phyloP scores from a whole-genome alignment of 2,797 vertebrate genomes.

The Hozukius guyotensis region DNA sequence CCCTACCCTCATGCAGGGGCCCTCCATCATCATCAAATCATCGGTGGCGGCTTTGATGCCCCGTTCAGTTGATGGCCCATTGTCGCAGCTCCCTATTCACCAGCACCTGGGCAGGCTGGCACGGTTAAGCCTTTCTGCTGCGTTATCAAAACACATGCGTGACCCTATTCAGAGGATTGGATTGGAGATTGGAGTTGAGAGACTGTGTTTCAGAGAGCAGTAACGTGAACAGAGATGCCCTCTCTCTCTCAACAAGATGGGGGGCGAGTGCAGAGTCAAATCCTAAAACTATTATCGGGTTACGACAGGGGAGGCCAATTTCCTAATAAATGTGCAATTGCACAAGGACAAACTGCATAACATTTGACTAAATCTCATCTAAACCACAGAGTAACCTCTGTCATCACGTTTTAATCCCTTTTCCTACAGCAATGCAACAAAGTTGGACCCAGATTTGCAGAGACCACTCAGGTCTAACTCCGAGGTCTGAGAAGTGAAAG shows the following conservation, averaged over 20 bases:
- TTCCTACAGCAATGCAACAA: neutral
- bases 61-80: constrained; percentile 62
- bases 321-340: neutral
- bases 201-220: constrained; percentile 18
- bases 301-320: neutral
- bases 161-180: constrained; percentile 37
- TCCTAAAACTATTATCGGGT: neutral
- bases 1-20: constrained; percentile 72
- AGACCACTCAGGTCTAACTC: neutral
- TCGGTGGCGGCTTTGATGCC: constrained; percentile 71
- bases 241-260: neutral
- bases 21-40: constrained; percentile 68
- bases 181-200: constrained; percentile 26
- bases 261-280: neutral
- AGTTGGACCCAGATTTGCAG: neutral
- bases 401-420: neutral
- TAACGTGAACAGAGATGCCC: constrained; percentile 6
- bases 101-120: constrained; percentile 63
- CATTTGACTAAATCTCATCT: neutral
- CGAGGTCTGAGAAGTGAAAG: too few relatives aligned
- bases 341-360: neutral
- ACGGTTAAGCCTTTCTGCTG: constrained; percentile 37
- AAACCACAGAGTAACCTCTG: neutral
- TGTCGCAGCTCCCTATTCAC: constrained; percentile 59
- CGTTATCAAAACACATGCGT: constrained; percentile 65